Evolutionary conservation across 2,113 vertebrate genomes (phyloP).

Genomic region (Dicentrarchus labrax): DNA sequence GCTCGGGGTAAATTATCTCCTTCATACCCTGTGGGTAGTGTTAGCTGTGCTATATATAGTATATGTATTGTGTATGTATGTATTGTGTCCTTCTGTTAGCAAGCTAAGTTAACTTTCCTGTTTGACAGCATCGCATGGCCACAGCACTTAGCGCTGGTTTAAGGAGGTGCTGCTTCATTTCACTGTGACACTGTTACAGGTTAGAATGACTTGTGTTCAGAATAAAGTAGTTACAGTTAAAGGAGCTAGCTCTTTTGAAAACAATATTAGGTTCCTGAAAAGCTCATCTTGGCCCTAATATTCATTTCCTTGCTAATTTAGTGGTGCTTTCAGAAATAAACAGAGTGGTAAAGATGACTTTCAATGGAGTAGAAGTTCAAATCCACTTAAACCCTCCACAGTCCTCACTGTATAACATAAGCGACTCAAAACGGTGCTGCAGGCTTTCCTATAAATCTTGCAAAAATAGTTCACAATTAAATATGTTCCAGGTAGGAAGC

Average conservation of each 20-base stretch:
- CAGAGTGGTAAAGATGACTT: neutral
- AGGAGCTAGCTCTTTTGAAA: neutral
- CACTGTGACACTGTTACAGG: too few species aligned
- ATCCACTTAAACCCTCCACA: too few species aligned
- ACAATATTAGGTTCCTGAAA: neutral
- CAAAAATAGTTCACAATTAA: too few species aligned
- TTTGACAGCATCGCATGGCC: constrained; percentile 52
- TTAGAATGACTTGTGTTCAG: neutral
- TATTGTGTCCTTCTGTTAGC: neutral
- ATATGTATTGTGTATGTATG: too few species aligned
- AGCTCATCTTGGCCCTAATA: too few species aligned
- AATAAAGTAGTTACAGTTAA: neutral
- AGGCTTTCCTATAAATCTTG: too few species aligned
- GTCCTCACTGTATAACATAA: too few species aligned
- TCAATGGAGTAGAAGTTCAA: neutral
- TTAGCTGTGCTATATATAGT: too few species aligned
- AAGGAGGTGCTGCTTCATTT: neutral
- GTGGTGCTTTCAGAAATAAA: neutral
- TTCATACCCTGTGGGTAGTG: too few species aligned
- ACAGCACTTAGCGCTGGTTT: constrained; percentile 8
- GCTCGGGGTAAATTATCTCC: constrained; percentile 47
- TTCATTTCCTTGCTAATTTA: neutral
- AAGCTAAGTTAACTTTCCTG: constrained; percentile 22
- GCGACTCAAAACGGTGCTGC: too few species aligned
- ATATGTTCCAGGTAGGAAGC: too few species aligned